Evolutionary conservation across 2,888 invertebrate genomes (phyloP).

Genomic region (Lydus trimaculatus): DNA sequence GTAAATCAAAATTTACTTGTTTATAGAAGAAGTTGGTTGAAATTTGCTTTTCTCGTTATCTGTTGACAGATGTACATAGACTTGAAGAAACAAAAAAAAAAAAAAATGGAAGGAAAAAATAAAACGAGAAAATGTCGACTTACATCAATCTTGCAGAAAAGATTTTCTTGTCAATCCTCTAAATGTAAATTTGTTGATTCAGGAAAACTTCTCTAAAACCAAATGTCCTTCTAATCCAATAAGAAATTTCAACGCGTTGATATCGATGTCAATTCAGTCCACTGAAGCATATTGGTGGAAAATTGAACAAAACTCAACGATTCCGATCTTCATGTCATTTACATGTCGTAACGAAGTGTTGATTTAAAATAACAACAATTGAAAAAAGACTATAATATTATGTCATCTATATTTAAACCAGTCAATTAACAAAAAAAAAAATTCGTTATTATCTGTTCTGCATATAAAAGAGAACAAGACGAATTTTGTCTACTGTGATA

Average conservation of each 20-base stretch:
- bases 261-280: neutral
- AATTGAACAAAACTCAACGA: neutral
- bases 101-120: too few species aligned
- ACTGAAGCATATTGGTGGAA: neutral
- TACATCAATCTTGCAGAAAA: neutral
- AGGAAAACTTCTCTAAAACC: neutral
- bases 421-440: slow-evolving; percentile 6
- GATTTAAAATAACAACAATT: too few species aligned
- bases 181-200: neutral
- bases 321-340: neutral
- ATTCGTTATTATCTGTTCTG: slow-evolving; percentile 4
- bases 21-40: too few species aligned
- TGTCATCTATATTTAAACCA: slow-evolving; percentile 12
- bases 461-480: slow-evolving; percentile 4
- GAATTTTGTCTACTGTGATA: neutral
- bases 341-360: too few species aligned
- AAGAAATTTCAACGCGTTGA: neutral
- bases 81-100: neutral
- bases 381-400: neutral
- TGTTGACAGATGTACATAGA: too few species aligned
- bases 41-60: too few species aligned
- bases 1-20: too few species aligned
- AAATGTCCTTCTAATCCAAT: slow-evolving; percentile 2
- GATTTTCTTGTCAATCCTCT: neutral
- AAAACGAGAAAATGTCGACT: neutral